phyloP scores from a whole-genome alignment of 1,140 invertebrate species.

The Choristoneura fumiferana region DNA sequence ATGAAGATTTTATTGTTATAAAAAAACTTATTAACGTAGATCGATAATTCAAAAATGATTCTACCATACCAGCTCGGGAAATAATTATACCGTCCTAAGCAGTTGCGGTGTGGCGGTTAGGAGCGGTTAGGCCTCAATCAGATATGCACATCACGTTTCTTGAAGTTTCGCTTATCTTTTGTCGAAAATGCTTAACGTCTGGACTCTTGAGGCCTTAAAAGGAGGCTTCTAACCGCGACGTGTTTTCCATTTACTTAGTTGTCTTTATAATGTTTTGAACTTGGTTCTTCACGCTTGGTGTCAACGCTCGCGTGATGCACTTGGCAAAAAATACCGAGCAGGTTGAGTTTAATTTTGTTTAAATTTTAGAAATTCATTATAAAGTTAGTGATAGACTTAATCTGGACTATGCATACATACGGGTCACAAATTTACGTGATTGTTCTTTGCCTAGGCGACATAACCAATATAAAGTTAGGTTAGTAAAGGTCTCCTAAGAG shows the following conservation, averaged over 20 bases:
- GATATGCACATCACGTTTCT: constrained; percentile 11
- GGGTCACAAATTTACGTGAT: too few species aligned
- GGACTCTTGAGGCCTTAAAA: constrained; percentile 9
- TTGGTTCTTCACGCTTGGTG: constrained; percentile 3
- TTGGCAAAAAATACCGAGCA: neutral
- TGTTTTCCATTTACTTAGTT: constrained; percentile 9
- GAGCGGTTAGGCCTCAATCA: constrained; percentile 5
- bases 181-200: constrained; percentile 4
- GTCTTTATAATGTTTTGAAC: neutral
- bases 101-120: neutral
- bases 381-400: too few species aligned
- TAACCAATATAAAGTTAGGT: too few species aligned
- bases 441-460: too few species aligned
- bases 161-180: constrained; percentile 5
- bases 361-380: too few species aligned
- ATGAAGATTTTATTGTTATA: too few species aligned
- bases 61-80: too few species aligned
- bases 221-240: neutral
- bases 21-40: too few species aligned
- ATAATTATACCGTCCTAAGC: neutral
- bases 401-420: too few species aligned
- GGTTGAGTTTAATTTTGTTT: too few species aligned
- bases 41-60: too few species aligned
- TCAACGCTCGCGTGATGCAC: neutral
- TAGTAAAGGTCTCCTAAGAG: too few species aligned